These are phyloP conservation scores for Rhabdomys pumilio DNA, from an alignment of 2,797 vertebrate species.

Conservation along the genomic window DNA sequence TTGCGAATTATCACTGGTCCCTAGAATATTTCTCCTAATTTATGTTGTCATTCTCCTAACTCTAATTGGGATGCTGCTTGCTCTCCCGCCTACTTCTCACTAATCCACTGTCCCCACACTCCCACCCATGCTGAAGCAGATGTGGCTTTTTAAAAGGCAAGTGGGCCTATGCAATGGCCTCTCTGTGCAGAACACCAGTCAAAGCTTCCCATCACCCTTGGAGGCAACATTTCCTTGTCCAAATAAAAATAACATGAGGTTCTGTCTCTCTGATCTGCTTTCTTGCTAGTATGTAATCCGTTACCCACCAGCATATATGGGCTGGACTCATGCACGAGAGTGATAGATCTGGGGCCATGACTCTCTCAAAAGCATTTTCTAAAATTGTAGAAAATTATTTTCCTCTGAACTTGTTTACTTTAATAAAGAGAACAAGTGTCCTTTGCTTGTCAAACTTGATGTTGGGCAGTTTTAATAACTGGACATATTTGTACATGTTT, in stretches of 20 bases:
- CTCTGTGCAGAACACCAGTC: not conserved
- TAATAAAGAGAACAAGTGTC: not conserved
- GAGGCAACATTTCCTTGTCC: not conserved
- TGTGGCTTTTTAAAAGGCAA: conserved; percentile 14
- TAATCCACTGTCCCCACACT: not conserved
- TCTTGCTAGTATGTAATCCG: not conserved
- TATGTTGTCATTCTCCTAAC: not conserved
- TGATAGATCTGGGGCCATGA: not conserved
- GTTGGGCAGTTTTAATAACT: conserved; percentile 43
- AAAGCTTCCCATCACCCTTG: not conserved
- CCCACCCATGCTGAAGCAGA: not conserved
- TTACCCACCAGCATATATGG: not conserved
- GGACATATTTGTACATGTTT: conserved; percentile 1
- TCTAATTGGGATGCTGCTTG: not conserved
- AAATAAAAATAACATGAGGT: not conserved
- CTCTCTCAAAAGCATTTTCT: conserved; percentile 12
- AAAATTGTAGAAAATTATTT: conserved; percentile 34
- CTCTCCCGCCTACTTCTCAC: not conserved
- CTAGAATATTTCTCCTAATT: conserved; percentile 20
- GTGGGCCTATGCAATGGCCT: not conserved
- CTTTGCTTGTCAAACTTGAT: conserved; percentile 35
- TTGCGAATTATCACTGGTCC: not conserved
- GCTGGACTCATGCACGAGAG: not conserved
- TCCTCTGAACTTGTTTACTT: conserved; percentile 22
- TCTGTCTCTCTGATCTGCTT: not conserved